Conservation (phyloP, 2,888 invertebrate species). For the Habroteleia sp. region DNA sequence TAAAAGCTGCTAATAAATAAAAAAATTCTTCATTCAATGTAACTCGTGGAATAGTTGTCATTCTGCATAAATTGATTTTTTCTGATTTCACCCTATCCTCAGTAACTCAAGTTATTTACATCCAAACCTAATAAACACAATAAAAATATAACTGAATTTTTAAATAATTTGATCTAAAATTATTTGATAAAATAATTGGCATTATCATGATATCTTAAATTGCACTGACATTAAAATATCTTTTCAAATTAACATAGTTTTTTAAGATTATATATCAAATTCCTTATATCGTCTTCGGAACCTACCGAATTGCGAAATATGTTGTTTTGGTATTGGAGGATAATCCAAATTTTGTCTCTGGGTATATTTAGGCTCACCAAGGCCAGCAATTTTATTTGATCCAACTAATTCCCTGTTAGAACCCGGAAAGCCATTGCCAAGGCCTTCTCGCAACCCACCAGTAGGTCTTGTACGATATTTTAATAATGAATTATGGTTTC, state of each 20-base stretch:
- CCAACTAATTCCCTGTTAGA: constrained; percentile 65
- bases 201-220: no score
- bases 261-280: neutral
- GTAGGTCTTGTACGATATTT: constrained; percentile 53
- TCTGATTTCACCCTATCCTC: neutral
- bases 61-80: constrained; percentile 4
- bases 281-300: no score
- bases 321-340: constrained; percentile 36
- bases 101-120: constrained; percentile 33
- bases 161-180: neutral
- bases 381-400: constrained; percentile 64
- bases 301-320: constrained; percentile 35
- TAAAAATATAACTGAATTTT: neutral
- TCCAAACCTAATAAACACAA: constrained; percentile 23
- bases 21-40: neutral
- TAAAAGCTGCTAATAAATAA: no score
- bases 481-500: constrained; percentile 1
- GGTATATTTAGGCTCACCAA: constrained; percentile 32
- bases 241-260: neutral
- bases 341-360: constrained; percentile 43
- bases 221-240: no score
- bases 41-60: neutral
- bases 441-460: constrained; percentile 66
- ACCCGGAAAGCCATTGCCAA: constrained; percentile 69
- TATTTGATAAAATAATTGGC: no score